Evolutionary conservation across 2,797 vertebrate genomes (phyloP).

Genomic region (Salarias fasciatus): DNA sequence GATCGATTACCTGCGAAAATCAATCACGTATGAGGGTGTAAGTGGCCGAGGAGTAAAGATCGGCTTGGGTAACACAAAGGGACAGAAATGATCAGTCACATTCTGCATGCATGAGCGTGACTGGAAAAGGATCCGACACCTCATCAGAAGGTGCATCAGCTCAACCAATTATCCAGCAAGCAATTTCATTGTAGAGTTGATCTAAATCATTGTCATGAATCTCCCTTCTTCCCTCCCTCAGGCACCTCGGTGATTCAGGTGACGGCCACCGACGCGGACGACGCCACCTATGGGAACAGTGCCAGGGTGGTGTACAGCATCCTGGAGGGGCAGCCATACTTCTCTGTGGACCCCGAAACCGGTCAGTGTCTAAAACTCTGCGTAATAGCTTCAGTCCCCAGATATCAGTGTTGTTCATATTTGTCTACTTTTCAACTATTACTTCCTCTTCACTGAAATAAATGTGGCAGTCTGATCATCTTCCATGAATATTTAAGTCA

Average conservation of each 20-base stretch:
- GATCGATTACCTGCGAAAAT: slow-evolving; percentile 64
- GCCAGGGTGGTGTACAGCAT: slow-evolving; percentile 96
- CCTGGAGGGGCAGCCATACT: slow-evolving; percentile 95
- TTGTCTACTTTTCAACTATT: too few relatives aligned
- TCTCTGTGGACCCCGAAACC: slow-evolving; percentile 93
- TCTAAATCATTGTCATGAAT: slow-evolving; percentile 51
- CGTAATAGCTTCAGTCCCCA: too few relatives aligned
- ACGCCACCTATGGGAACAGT: slow-evolving; percentile 95
- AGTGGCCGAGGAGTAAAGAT: slow-evolving; percentile 58
- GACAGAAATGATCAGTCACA: slow-evolving; percentile 59
- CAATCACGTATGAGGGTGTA: slow-evolving; percentile 54
- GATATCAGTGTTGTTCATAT: neutral
- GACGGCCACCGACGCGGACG: slow-evolving; percentile 92
- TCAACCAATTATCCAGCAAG: slow-evolving; percentile 56
- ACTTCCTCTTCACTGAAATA: too few relatives aligned
- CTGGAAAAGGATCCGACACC: slow-evolving; percentile 60
- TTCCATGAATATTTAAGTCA: too few relatives aligned
- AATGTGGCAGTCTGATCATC: too few relatives aligned
- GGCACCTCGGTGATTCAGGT: slow-evolving; percentile 95
- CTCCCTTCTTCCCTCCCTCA: slow-evolving; percentile 56
- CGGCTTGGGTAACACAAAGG: slow-evolving; percentile 50
- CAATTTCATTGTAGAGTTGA: slow-evolving; percentile 57
- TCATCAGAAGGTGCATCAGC: slow-evolving; percentile 67
- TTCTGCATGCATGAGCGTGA: slow-evolving; percentile 47
- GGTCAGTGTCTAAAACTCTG: slow-evolving; percentile 58